Conservation (phyloP, 2,113 vertebrate species). For the Dunckerocampus dactyliophorus region DNA sequence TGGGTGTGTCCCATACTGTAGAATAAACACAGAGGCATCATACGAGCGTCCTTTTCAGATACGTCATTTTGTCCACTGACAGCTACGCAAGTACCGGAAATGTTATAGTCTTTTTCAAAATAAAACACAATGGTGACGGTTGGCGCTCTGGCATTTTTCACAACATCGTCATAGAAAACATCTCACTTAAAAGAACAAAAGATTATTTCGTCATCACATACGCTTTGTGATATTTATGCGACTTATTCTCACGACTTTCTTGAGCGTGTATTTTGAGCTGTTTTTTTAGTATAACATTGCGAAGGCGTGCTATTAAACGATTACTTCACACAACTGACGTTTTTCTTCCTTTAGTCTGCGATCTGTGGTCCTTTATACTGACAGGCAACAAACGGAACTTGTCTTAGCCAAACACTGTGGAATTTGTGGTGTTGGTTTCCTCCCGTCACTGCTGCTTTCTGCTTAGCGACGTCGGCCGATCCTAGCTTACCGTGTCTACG, state of each 20-base stretch:
- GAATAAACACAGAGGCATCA: neutral
- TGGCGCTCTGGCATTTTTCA: no score
- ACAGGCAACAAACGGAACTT: neutral
- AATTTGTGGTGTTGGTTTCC: slow-evolving; percentile 22
- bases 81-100: neutral
- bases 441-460: slow-evolving; percentile 42
- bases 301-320: no score
- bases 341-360: no score
- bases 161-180: no score
- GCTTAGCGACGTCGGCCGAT: slow-evolving; percentile 42
- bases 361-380: neutral
- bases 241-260: no score
- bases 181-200: no score
- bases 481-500: slow-evolving; percentile 23
- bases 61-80: neutral
- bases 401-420: slow-evolving; percentile 11
- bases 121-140: neutral
- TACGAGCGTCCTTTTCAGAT: neutral
- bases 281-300: neutral
- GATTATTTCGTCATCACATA: no score
- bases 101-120: neutral
- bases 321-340: neutral
- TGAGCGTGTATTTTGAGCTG: neutral
- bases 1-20: slow-evolving; percentile 1
- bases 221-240: no score